Evolutionary conservation across 2,113 vertebrate species (phyloP).

Genomic region (Oceanodroma tethys): DNA sequence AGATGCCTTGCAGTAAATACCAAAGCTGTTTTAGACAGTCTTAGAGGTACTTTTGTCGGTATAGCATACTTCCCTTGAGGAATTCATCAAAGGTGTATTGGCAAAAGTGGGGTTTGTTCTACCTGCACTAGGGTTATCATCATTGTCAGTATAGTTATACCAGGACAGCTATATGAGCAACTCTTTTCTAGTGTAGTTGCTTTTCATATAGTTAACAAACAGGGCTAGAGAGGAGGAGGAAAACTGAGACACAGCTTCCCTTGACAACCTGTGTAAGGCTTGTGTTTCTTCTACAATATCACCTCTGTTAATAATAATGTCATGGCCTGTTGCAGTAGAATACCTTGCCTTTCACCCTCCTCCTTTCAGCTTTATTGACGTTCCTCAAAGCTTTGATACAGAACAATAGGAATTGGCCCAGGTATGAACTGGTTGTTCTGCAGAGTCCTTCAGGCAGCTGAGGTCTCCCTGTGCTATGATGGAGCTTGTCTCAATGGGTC

Average conservation of each 20-base stretch:
- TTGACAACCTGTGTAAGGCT: neutral
- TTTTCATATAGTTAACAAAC: neutral
- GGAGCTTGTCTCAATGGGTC: conserved; percentile 21
- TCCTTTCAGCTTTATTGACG: conserved; percentile 37
- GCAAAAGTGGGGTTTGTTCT: neutral
- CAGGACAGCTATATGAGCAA: neutral
- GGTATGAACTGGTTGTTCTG: neutral
- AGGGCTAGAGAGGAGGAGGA: neutral
- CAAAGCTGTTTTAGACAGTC: neutral
- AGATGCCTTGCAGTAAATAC: neutral
- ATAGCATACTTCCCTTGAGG: neutral
- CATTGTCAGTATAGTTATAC: neutral
- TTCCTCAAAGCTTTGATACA: conserved; percentile 28
- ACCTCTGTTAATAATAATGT: neutral
- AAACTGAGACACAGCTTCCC: neutral
- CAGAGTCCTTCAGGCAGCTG: conserved; percentile 12
- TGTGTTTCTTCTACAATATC: neutral
- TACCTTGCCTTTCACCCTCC: neutral
- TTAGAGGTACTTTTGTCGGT: neutral
- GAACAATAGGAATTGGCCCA: conserved; percentile 15
- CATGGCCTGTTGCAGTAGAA: neutral
- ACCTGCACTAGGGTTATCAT: neutral
- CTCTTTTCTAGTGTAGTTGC: neutral
- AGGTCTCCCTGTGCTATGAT: neutral
- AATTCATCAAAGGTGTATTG: neutral